phyloP scores from a whole-genome alignment of 2,888 invertebrate species.

The Leptopilina myrica region DNA sequence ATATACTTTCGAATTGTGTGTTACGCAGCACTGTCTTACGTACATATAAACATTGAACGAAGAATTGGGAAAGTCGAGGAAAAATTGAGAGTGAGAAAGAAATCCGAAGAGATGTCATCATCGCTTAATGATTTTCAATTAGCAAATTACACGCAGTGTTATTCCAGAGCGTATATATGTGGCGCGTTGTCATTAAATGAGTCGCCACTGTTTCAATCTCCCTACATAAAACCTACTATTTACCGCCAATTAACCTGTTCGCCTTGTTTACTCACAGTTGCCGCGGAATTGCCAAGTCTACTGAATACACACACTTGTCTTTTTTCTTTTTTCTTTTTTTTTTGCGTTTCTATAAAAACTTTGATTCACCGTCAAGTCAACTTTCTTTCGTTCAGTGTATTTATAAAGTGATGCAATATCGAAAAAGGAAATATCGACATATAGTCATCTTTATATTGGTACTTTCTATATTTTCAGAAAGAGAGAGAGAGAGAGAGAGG shows the following conservation, averaged over 20 bases:
- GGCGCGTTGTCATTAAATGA: conserved; percentile 34
- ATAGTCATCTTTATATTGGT: no score
- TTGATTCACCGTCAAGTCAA: conserved; percentile 12
- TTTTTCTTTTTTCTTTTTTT: background rate
- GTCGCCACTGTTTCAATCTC: conserved; percentile 50
- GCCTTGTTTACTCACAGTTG: conserved; percentile 51
- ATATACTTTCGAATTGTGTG: conserved; percentile 46
- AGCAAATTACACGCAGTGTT: conserved; percentile 47
- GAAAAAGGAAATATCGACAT: no score
- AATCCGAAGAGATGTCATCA: conserved; percentile 42
- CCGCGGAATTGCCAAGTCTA: conserved; percentile 51
- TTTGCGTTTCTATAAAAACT: conserved; percentile 10
- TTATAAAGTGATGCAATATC: no score
- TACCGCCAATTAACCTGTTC: conserved; percentile 56
- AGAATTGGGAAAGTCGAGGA: background rate
- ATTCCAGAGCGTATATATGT: conserved; percentile 45
- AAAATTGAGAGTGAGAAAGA: background rate
- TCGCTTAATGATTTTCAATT: conserved; percentile 54
- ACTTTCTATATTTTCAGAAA: no score
- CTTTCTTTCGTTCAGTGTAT: conserved; percentile 45
- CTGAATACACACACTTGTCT: conserved; percentile 12
- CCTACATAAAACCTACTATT: conserved; percentile 51
- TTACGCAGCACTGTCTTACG: conserved; percentile 43
- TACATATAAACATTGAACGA: background rate
- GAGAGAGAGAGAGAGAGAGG: no score